phyloP scores from a whole-genome alignment of 2,888 invertebrate genomes.

The Sarcophaga carnaria region DNA sequence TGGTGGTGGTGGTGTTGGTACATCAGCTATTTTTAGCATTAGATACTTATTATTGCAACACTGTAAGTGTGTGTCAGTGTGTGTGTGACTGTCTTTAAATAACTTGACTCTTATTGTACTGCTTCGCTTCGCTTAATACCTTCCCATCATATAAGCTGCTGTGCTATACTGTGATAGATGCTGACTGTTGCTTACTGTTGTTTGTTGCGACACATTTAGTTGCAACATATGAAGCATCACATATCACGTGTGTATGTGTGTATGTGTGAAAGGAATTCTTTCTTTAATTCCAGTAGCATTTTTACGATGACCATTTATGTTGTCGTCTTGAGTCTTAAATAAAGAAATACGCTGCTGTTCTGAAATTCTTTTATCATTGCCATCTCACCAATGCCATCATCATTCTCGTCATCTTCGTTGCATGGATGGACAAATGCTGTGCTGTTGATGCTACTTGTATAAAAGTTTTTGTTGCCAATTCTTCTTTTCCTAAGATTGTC shows the following conservation, averaged over 20 bases:
- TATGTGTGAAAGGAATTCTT: constrained; percentile 25
- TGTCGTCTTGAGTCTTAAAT: constrained; percentile 45
- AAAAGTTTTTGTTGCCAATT: constrained; percentile 2
- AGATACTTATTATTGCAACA: constrained; percentile 57
- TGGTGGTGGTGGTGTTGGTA: neutral
- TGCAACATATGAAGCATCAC: neutral
- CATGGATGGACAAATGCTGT: neutral
- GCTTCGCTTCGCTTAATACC: constrained; percentile 12
- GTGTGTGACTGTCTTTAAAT: constrained; percentile 29
- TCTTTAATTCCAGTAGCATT: constrained; percentile 69
- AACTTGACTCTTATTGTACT: constrained; percentile 8
- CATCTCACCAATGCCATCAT: neutral
- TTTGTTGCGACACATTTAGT: constrained; percentile 23
- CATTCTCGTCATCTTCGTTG: neutral
- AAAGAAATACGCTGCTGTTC: neutral
- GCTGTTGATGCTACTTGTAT: constrained; percentile 38
- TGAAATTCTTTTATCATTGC: neutral
- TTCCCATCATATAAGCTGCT: neutral
- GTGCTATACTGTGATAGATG: too few species aligned
- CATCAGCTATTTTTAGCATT: constrained; percentile 64
- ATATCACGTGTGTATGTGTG: neutral
- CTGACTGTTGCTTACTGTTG: neutral
- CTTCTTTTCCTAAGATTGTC: neutral
- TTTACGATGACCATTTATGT: constrained; percentile 66
- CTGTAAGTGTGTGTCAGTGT: constrained; percentile 19